These are phyloP conservation scores for Ligdia adustata DNA, from an alignment of 2,888 invertebrate genomes.

Conservation along the genomic window DNA sequence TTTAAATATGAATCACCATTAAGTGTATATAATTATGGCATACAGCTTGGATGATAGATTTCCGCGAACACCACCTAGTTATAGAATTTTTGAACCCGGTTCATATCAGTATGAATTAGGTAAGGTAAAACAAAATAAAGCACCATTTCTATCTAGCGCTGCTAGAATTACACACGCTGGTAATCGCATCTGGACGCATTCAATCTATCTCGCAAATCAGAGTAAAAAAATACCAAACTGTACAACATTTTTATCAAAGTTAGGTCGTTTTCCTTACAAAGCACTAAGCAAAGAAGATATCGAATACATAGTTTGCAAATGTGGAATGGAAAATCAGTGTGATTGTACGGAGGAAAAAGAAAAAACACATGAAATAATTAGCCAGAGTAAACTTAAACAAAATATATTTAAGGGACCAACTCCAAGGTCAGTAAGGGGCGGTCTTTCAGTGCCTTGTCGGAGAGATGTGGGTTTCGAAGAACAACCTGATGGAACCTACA, in stretches of 20 bases:
- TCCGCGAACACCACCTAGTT: constrained; percentile 45
- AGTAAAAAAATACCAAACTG: constrained; percentile 56
- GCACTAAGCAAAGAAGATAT: constrained; percentile 57
- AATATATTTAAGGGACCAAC: constrained; percentile 58
- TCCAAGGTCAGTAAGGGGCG: constrained; percentile 42
- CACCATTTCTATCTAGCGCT: constrained; percentile 59
- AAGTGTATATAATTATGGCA: constrained; percentile 49
- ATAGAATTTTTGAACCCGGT: constrained; percentile 62
- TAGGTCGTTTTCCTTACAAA: constrained; percentile 66
- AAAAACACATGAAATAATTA: constrained; percentile 39
- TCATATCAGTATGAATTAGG: constrained; percentile 50
- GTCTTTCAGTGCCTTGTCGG: constrained; percentile 51
- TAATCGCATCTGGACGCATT: constrained; percentile 58
- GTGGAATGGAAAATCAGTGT: constrained; percentile 56
- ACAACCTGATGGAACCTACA: constrained; percentile 41
- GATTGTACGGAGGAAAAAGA: constrained; percentile 52
- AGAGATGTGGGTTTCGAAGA: constrained; percentile 49
- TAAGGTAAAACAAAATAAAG: constrained; percentile 43
- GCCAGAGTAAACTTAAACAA: constrained; percentile 55
- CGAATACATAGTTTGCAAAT: constrained; percentile 61
- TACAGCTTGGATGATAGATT: constrained; percentile 57
- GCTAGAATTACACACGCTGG: constrained; percentile 46
- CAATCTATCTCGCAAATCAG: constrained; percentile 47
- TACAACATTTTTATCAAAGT: constrained; percentile 57
- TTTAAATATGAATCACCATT: too few species aligned